A percentile compares a stretch with the other conserved stretches of the same genome.
These are phyloP conservation scores for Setipinna tenuifilis DNA, from an alignment of 2,797 vertebrate genomes.

Conservation along the genomic window DNA sequence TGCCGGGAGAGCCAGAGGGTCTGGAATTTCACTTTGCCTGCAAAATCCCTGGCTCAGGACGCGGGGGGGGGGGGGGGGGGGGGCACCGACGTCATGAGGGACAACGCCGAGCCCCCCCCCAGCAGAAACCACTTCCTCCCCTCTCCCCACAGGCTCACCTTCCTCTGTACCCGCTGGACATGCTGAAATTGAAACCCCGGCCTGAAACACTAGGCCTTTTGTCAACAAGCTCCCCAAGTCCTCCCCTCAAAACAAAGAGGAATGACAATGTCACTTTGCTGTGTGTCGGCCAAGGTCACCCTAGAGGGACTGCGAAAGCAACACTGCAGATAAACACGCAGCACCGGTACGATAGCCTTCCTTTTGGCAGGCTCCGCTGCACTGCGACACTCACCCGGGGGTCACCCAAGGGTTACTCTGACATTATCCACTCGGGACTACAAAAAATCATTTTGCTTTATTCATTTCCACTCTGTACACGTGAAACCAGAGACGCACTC, in stretches of 20 bases:
- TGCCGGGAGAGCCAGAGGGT: constrained; percentile 11
- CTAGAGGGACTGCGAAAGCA: background rate
- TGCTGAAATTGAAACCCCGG: constrained; percentile 63
- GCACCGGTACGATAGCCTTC: background rate
- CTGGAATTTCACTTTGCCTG: constrained; percentile 47
- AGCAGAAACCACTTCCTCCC: constrained; percentile 29
- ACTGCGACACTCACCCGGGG: background rate
- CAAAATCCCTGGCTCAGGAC: constrained; percentile 24
- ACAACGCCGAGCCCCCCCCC: constrained; percentile 35
- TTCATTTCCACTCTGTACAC: background rate
- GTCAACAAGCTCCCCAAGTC: constrained; percentile 38
- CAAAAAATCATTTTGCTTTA: background rate
- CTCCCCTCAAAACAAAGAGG: constrained; percentile 31
- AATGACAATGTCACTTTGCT: constrained; percentile 40
- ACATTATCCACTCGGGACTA: background rate
- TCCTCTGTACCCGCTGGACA: constrained; percentile 51
- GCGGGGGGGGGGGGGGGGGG: background rate
- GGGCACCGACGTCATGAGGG: constrained; percentile 11
- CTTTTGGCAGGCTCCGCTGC: background rate
- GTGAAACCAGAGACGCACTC: background rate
- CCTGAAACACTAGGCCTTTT: constrained; percentile 50
- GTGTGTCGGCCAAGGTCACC: constrained; percentile 25
- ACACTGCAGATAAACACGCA: background rate
- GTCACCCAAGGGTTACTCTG: background rate
- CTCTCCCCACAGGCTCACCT: constrained; percentile 38